A percentile compares a stretch with the other conserved stretches of the same genome.
Evolutionary conservation across 2,888 invertebrate species (phyloP).

Genomic region (Dasypogon diadema): DNA sequence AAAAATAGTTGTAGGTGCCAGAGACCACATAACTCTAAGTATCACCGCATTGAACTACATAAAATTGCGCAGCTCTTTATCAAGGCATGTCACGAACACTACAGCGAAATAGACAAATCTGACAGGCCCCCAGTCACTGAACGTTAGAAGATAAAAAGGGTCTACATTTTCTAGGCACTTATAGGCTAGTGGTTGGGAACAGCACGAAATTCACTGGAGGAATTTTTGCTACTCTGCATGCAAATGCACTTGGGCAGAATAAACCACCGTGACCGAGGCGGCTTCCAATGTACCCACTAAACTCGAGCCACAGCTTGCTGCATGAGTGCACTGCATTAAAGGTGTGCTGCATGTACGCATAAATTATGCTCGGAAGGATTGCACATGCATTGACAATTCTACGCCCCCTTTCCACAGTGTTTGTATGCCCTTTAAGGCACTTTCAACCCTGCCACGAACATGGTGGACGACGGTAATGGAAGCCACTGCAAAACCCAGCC

Average conservation of each 20-base stretch:
- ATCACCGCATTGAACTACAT: constrained; percentile 26
- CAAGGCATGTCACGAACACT: constrained; percentile 24
- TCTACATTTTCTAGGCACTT: not conserved
- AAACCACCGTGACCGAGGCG: constrained; percentile 12
- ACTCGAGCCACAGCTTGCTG: constrained; percentile 5
- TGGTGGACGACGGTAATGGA: constrained; percentile 31
- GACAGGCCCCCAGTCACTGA: constrained; percentile 1
- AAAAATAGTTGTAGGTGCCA: constrained; percentile 24
- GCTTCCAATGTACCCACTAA: not conserved
- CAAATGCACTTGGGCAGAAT: constrained; percentile 15
- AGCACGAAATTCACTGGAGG: constrained; percentile 1
- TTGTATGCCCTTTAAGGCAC: not conserved
- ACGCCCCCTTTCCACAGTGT: not conserved
- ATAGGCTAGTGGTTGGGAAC: not conserved
- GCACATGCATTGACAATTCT: constrained; percentile 40
- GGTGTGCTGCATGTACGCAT: constrained; percentile 41
- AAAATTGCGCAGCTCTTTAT: constrained; percentile 39
- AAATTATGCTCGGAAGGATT: constrained; percentile 35
- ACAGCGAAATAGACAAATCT: constrained; percentile 23
- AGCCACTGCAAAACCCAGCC: constrained; percentile 17
- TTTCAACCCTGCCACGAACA: constrained; percentile 4
- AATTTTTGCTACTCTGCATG: constrained; percentile 25
- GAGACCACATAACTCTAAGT: constrained; percentile 18
- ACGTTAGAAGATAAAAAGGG: not conserved
- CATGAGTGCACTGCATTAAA: constrained; percentile 48